Conservation (phyloP, 2,888 invertebrate genomes). For the Cantharis flavilabris region DNA sequence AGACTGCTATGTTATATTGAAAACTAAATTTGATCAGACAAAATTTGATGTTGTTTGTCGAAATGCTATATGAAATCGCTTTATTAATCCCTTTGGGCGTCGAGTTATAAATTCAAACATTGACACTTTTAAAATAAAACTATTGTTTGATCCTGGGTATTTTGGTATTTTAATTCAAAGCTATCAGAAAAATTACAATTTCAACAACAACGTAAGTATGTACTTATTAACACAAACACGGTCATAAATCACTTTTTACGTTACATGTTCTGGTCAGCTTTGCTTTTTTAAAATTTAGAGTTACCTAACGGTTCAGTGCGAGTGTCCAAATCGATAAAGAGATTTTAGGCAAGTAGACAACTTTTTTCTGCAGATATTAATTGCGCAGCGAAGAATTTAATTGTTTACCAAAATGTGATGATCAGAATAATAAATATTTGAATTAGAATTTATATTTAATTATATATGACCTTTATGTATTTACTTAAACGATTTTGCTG, state of each 20-base stretch:
- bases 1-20: not conserved
- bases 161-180: not conserved
- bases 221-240: not conserved
- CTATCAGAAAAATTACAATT: not conserved
- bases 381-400: not conserved
- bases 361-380: not conserved
- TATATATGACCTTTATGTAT: not conserved
- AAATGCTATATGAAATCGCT: not conserved
- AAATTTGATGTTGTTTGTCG: not conserved
- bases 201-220: not conserved
- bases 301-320: not conserved
- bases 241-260: not conserved
- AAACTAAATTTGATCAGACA: too few species aligned
- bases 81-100: not conserved
- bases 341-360: not conserved
- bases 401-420: not conserved
- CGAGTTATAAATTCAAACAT: not conserved
- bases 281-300: not conserved
- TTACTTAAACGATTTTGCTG: constrained; percentile 1
- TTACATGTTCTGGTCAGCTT: not conserved
- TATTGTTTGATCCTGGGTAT: not conserved
- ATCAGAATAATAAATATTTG: not conserved
- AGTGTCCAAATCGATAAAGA: not conserved
- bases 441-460: not conserved
- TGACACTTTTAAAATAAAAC: not conserved